phyloP scores from a whole-genome alignment of 2,888 invertebrate genomes.

The Steinernema scapterisci region DNA sequence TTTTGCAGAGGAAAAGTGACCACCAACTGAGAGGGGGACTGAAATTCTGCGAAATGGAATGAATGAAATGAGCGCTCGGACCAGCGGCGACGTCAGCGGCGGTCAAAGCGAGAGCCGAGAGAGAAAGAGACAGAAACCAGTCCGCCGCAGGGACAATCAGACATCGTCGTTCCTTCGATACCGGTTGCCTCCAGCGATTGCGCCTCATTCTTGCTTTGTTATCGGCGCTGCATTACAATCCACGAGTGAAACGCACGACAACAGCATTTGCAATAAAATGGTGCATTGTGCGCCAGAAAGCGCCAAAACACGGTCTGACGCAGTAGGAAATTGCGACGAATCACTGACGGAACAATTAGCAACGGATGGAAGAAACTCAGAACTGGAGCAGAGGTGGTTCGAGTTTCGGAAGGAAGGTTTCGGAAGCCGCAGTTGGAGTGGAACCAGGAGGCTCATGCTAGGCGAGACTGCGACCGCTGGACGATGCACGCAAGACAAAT shows the following conservation, averaged over 20 bases:
- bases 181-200: slow-evolving; percentile 17
- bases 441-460: too few species aligned
- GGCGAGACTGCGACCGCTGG: too few species aligned
- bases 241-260: slow-evolving; percentile 17
- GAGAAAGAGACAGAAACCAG: background rate
- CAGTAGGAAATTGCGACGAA: too few species aligned
- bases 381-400: too few species aligned
- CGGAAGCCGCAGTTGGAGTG: background rate
- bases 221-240: slow-evolving; percentile 2
- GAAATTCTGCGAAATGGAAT: slow-evolving; percentile 19
- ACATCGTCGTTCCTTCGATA: background rate
- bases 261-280: slow-evolving; percentile 8
- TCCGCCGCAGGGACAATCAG: background rate
- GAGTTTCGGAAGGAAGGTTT: too few species aligned
- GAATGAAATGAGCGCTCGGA: slow-evolving; percentile 28
- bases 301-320: background rate
- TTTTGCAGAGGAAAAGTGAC: background rate
- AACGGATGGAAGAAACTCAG: too few species aligned
- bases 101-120: background rate
- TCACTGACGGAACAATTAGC: too few species aligned
- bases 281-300: background rate
- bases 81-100: slow-evolving; percentile 28
- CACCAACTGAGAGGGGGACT: background rate
- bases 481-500: background rate
- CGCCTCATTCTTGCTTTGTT: slow-evolving; percentile 26